Evolutionary conservation across 2,888 invertebrate species (phyloP).

Genomic region (Heliconius erato): DNA sequence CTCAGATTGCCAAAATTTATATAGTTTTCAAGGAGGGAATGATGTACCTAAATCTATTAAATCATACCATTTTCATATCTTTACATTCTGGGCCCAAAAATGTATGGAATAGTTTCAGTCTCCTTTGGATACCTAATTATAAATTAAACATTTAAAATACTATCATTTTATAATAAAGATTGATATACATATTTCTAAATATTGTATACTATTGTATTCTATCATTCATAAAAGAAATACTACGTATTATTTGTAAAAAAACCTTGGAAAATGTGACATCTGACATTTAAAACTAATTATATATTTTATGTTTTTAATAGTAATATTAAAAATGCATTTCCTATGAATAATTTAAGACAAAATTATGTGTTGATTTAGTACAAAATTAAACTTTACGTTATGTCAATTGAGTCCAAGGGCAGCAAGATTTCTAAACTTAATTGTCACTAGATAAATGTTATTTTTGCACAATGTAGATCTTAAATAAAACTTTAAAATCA

Average conservation of each 20-base stretch:
- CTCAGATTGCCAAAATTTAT: too few relatives aligned
- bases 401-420: conserved; percentile 40
- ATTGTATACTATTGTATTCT: not conserved
- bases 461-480: conserved; percentile 10
- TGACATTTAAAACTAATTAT: conserved; percentile 13
- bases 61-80: too few relatives aligned
- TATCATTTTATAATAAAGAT: not conserved
- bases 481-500: not conserved
- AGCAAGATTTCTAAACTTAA: conserved; percentile 38
- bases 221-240: conserved; percentile 1
- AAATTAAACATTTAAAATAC: not conserved
- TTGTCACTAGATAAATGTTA: conserved; percentile 24
- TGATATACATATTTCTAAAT: not conserved
- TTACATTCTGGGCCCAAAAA: too few relatives aligned
- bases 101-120: too few relatives aligned
- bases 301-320: not conserved
- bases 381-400: conserved; percentile 30
- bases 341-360: conserved; percentile 42
- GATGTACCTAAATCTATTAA: too few relatives aligned
- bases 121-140: too few relatives aligned
- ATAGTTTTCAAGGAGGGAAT: too few relatives aligned
- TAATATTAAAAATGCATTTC: conserved; percentile 45
- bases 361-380: conserved; percentile 40
- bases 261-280: not conserved
- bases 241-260: not conserved